Evolutionary conservation across 1,140 invertebrate species (phyloP).

Genomic region (Drosophila novamexicana): DNA sequence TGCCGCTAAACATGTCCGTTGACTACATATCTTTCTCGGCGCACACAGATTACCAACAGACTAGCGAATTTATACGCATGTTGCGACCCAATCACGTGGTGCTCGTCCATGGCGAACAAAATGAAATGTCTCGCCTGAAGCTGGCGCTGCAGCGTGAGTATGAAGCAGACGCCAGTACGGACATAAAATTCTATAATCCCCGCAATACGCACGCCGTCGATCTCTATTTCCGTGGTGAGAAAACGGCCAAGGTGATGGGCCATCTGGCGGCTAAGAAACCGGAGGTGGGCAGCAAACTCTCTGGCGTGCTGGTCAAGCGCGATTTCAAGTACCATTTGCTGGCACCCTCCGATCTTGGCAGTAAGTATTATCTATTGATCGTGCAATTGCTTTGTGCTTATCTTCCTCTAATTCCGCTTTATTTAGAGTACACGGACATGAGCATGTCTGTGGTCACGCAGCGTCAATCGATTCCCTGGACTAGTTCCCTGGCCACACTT

Average conservation of each 20-base stretch:
- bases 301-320: constrained; percentile 97
- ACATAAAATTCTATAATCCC: constrained; percentile 98
- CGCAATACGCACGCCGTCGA: constrained; percentile 97
- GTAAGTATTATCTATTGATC: constrained; percentile 85
- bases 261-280: constrained; percentile 93
- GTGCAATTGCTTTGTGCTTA: not conserved
- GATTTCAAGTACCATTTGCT: constrained; percentile 99
- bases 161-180: constrained; percentile 93
- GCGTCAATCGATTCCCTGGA: constrained; percentile 94
- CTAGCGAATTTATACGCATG: constrained; percentile 97
- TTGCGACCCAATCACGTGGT: constrained; percentile 97
- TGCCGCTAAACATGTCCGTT: constrained; percentile 98
- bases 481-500: constrained; percentile 91
- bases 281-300: constrained; percentile 91
- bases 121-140: constrained; percentile 98
- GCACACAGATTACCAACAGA: constrained; percentile 99
- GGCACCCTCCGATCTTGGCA: constrained; percentile 94
- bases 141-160: constrained; percentile 97
- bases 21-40: constrained; percentile 99
- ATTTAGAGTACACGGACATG: constrained; percentile 96
- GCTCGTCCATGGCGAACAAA: constrained; percentile 99
- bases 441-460: constrained; percentile 96
- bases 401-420: not conserved
- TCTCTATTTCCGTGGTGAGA: constrained; percentile 98
- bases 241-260: constrained; percentile 99